phyloP scores from a whole-genome alignment of 2,888 invertebrate genomes.

The Drosophila mettleri region DNA sequence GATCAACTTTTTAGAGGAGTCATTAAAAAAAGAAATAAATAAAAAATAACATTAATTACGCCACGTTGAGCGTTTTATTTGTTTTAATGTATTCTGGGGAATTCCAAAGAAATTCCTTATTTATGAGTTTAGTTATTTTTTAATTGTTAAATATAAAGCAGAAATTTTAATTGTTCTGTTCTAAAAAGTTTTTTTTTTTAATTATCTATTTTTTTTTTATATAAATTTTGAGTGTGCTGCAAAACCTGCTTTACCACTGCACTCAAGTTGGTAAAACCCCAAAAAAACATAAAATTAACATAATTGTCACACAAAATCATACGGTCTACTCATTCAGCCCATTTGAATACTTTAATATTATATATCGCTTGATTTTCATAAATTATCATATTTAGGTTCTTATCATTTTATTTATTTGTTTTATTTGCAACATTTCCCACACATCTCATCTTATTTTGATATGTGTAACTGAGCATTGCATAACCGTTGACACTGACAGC shows the following conservation, averaged over 20 bases:
- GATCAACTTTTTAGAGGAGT: slow-evolving; percentile 28
- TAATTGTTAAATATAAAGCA: slow-evolving; percentile 2
- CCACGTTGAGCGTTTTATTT: neutral
- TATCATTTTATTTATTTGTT: neutral
- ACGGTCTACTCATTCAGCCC: slow-evolving; percentile 9
- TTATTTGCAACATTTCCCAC: slow-evolving; percentile 19
- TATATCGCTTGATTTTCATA: slow-evolving; percentile 3
- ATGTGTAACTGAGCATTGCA: slow-evolving; percentile 22
- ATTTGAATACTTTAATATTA: slow-evolving; percentile 33
- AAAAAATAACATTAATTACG: slow-evolving; percentile 34
- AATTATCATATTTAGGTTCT: neutral
- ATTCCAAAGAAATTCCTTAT: slow-evolving; percentile 50
- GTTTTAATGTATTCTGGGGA: slow-evolving; percentile 51
- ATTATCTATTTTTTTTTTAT: slow-evolving; percentile 26
- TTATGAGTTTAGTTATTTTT: slow-evolving; percentile 30
- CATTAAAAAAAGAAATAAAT: slow-evolving; percentile 20
- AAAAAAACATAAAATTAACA: neutral
- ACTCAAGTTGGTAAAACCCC: slow-evolving; percentile 44
- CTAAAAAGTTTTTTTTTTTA: slow-evolving; percentile 14
- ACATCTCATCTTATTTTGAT: slow-evolving; percentile 16
- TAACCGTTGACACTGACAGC: slow-evolving; percentile 15
- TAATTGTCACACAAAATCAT: slow-evolving; percentile 12
- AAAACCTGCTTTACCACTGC: slow-evolving; percentile 53
- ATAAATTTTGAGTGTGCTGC: neutral
- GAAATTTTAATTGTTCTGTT: slow-evolving; percentile 51